Conservation (phyloP, 2,888 invertebrate species). For the Clunio marinus region DNA sequence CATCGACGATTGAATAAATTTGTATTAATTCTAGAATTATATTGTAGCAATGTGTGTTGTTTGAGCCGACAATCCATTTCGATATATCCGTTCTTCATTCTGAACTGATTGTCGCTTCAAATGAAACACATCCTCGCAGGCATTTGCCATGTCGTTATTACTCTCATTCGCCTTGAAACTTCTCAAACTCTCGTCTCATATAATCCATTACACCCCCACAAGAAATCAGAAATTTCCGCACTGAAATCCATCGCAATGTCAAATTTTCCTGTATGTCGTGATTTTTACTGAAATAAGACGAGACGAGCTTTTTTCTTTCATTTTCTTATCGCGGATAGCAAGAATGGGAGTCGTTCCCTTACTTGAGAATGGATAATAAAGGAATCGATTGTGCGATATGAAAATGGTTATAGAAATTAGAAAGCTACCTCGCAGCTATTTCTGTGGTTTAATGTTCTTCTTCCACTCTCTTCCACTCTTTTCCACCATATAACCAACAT, state of each 20-base stretch:
- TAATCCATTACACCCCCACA: conserved; percentile 21
- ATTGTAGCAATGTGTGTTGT: not conserved
- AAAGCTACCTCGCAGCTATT: conserved; percentile 27
- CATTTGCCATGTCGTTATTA: not conserved
- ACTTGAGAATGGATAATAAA: too few relatives aligned
- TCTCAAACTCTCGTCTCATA: not conserved
- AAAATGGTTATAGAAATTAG: conserved; percentile 34
- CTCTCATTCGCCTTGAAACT: not conserved
- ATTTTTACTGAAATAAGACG: too few relatives aligned
- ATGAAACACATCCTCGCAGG: conserved; percentile 10
- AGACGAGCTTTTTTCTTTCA: too few relatives aligned
- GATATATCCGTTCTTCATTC: conserved; percentile 13
- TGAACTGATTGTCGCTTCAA: conserved; percentile 3
- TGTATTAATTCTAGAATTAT: conserved; percentile 33
- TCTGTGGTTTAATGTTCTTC: conserved; percentile 4
- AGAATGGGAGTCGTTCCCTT: too few relatives aligned
- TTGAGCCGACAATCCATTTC: conserved; percentile 10
- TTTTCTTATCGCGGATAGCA: too few relatives aligned
- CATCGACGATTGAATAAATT: conserved; percentile 34
- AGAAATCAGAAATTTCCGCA: conserved; percentile 23
- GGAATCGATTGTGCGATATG: conserved; percentile 22
- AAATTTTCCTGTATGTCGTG: too few relatives aligned
- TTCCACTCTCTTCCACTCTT: not conserved
- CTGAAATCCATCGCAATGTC: not conserved
- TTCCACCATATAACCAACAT: not conserved